Evolutionary conservation across 1,140 invertebrate genomes (phyloP).

Genomic region (Pachypsylla venusta): DNA sequence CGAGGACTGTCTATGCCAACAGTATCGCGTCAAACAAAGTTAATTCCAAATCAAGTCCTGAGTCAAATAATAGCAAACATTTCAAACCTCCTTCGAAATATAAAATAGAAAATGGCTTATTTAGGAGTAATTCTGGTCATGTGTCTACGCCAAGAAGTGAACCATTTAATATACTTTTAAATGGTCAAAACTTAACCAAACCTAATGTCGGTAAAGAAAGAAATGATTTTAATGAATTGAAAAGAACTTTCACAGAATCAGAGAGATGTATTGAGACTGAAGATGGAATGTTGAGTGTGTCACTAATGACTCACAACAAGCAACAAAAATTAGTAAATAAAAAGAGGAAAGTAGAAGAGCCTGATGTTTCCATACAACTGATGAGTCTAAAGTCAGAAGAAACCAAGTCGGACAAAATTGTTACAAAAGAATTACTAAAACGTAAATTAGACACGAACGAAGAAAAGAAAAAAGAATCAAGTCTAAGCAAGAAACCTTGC

Average conservation of each 20-base stretch:
- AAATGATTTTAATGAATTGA: not conserved
- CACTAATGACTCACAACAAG: slow-evolving; percentile 12
- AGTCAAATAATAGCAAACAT: not conserved
- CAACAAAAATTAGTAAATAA: slow-evolving; percentile 20
- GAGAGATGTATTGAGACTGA: slow-evolving; percentile 18
- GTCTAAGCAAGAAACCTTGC: not conserved
- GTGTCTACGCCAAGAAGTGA: not conserved
- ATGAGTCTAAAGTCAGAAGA: slow-evolving; percentile 14
- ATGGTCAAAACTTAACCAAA: not conserved
- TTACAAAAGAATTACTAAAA: not conserved
- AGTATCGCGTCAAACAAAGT: not conserved
- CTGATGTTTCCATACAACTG: slow-evolving; percentile 25
- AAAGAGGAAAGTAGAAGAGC: slow-evolving; percentile 21
- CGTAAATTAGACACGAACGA: not conserved
- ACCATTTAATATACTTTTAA: not conserved
- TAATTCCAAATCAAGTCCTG: not conserved
- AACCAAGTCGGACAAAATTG: not conserved
- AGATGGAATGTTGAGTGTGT: slow-evolving; percentile 16
- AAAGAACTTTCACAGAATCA: not conserved
- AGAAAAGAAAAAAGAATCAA: no score
- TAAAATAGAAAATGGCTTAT: no score
- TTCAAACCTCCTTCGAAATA: not conserved
- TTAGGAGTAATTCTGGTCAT: no score
- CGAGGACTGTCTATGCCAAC: not conserved
- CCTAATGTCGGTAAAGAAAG: not conserved